Conservation (phyloP, 2,797 vertebrate genomes). For the Australoheros facetus region DNA sequence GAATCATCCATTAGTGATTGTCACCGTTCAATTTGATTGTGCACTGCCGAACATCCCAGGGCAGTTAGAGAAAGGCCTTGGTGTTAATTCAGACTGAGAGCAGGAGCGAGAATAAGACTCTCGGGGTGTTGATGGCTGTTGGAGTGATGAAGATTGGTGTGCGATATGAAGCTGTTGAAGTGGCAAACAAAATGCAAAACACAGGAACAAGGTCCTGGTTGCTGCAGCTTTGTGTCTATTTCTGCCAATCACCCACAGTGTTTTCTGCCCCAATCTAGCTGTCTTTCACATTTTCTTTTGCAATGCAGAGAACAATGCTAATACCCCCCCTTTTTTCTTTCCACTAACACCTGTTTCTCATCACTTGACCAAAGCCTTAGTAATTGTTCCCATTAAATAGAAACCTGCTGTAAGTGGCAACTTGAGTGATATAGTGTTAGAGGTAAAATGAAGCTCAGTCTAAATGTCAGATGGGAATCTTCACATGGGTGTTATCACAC, state of each 20-base stretch:
- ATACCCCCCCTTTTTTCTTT: conserved; percentile 12
- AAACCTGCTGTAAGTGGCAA: conserved; percentile 48
- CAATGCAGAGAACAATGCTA: neutral
- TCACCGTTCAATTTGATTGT: conserved; percentile 80
- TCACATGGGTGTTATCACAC: conserved; percentile 66
- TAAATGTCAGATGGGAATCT: conserved; percentile 65
- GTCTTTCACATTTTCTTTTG: neutral
- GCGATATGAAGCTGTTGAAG: conserved; percentile 61
- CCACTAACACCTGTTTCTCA: conserved; percentile 43
- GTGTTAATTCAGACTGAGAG: conserved; percentile 76
- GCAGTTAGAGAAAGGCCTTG: conserved; percentile 72
- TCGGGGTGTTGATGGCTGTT: conserved; percentile 58
- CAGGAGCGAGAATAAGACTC: conserved; percentile 63
- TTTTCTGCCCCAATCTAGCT: conserved; percentile 20
- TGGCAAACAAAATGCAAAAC: conserved; percentile 66
- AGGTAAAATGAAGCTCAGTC: conserved; percentile 49
- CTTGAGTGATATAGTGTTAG: conserved; percentile 47
- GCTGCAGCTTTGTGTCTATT: conserved; percentile 23
- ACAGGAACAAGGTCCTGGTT: conserved; percentile 26
- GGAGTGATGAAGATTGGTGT: conserved; percentile 74
- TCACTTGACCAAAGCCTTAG: conserved; percentile 28
- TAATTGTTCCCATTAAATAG: conserved; percentile 62
- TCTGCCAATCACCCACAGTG: conserved; percentile 32
- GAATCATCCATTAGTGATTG: conserved; percentile 81
- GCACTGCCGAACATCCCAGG: conserved; percentile 69